Evolutionary conservation across 2,113 vertebrate species (phyloP).

Genomic region (Acanthochromis polyacanthus): DNA sequence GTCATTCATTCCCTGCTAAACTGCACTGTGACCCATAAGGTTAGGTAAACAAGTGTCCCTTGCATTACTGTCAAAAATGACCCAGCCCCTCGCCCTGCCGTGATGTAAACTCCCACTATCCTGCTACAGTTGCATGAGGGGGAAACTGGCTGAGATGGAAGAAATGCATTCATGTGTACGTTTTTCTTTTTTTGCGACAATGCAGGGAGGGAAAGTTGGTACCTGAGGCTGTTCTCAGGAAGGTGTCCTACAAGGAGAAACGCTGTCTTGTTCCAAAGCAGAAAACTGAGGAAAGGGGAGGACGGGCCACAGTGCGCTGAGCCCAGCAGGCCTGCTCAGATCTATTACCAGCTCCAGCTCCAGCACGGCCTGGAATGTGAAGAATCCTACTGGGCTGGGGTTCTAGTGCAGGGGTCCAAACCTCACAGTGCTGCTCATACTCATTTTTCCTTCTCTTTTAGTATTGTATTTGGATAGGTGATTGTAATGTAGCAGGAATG

Average conservation of each 20-base stretch:
- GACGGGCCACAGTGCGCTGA: slow-evolving; percentile 64
- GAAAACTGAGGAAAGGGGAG: slow-evolving; percentile 55
- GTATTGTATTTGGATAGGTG: slow-evolving; percentile 63
- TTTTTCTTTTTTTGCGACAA: slow-evolving; percentile 36
- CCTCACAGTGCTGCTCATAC: slow-evolving; percentile 70
- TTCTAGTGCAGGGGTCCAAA: slow-evolving; percentile 79
- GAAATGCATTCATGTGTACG: slow-evolving; percentile 37
- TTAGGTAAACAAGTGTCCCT: slow-evolving; percentile 83
- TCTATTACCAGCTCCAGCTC: slow-evolving; percentile 80
- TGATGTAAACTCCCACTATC: slow-evolving; percentile 78
- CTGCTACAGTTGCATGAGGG: slow-evolving; percentile 63
- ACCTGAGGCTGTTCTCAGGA: slow-evolving; percentile 77
- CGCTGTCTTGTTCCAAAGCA: slow-evolving; percentile 52
- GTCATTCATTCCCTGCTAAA: slow-evolving; percentile 83
- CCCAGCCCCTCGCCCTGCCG: slow-evolving; percentile 70
- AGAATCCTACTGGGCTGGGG: slow-evolving; percentile 81
- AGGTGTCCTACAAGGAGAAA: slow-evolving; percentile 71
- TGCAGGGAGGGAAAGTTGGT: slow-evolving; percentile 62
- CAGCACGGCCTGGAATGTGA: slow-evolving; percentile 81
- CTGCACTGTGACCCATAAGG: slow-evolving; percentile 77
- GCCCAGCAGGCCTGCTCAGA: slow-evolving; percentile 81
- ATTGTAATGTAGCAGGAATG: slow-evolving; percentile 63
- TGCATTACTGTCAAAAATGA: slow-evolving; percentile 79
- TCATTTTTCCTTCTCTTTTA: slow-evolving; percentile 62
- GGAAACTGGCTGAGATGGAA: slow-evolving; percentile 33